phyloP scores from a whole-genome alignment of 2,113 vertebrate species.

The Rana temporaria region DNA sequence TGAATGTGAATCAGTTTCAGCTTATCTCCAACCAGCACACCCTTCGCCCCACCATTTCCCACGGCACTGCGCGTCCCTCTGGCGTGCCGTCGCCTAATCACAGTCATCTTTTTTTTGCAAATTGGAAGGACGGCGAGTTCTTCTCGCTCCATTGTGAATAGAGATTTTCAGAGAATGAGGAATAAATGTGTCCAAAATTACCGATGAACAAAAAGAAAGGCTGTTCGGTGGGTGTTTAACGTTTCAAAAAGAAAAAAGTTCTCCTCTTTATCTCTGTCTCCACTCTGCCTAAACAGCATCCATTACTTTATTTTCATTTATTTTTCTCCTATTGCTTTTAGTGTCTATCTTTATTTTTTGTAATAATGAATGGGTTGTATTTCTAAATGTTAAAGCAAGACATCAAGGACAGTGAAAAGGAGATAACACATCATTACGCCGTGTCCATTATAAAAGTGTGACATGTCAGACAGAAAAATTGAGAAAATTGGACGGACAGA shows the following conservation, averaged over 20 bases:
- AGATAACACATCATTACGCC: too few species aligned
- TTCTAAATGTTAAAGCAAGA: too few species aligned
- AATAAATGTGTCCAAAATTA: conserved; percentile 63
- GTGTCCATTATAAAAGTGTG: too few species aligned
- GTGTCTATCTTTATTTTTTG: too few species aligned
- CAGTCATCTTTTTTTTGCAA: background rate
- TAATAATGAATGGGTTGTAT: too few species aligned
- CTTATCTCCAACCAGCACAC: conserved; percentile 18
- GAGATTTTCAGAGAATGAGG: conserved; percentile 60
- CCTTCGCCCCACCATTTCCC: background rate
- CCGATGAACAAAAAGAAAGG: conserved; percentile 60
- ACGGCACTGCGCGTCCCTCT: background rate
- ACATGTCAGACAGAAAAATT: too few species aligned
- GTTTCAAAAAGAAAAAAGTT: conserved; percentile 2
- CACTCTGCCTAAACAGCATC: too few species aligned
- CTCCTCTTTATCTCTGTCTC: too few species aligned
- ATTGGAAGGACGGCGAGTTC: conserved; percentile 59
- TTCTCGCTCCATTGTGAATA: background rate
- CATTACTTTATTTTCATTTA: too few species aligned
- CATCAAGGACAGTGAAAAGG: too few species aligned
- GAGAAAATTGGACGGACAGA: too few species aligned
- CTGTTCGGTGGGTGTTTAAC: conserved; percentile 56
- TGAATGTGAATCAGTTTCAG: background rate
- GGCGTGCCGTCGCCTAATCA: background rate
- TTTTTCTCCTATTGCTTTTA: too few species aligned